phyloP scores from a whole-genome alignment of 2,113 vertebrate genomes.

The Pseudorasbora parva region DNA sequence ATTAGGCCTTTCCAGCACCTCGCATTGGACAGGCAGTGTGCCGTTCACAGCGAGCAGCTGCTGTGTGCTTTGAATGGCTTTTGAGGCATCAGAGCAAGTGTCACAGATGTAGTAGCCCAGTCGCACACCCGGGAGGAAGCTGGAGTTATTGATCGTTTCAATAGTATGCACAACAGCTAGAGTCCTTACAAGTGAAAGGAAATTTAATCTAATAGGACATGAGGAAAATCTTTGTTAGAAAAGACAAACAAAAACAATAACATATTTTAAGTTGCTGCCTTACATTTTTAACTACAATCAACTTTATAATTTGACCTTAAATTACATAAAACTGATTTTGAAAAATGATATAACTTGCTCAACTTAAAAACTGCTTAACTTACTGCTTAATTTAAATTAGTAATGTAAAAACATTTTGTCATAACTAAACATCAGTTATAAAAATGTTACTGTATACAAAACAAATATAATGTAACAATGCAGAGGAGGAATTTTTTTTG shows the following conservation, averaged over 20 bases:
- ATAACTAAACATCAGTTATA: no score
- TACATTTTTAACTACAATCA: no score
- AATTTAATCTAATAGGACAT: constrained; percentile 65
- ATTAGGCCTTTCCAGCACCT: constrained; percentile 54
- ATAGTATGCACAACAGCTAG: constrained; percentile 72
- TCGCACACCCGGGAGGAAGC: constrained; percentile 67
- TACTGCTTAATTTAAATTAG: no score
- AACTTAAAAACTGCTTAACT: no score
- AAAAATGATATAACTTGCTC: no score
- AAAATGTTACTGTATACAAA: background rate
- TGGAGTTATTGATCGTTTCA: constrained; percentile 70
- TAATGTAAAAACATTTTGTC: no score
- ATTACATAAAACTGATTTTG: no score
- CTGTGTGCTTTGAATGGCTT: constrained; percentile 62
- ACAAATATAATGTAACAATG: background rate
- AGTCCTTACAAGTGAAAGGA: constrained; percentile 54
- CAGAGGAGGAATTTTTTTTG: no score
- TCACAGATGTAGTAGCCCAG: constrained; percentile 75
- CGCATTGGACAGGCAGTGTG: constrained; percentile 49
- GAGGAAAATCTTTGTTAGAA: background rate
- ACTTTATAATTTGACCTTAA: no score
- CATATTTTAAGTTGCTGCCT: background rate
- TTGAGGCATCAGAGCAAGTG: constrained; percentile 68
- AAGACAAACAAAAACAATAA: background rate
- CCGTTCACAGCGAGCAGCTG: constrained; percentile 61